These are phyloP conservation scores for Phalacrocorax aristotelis DNA, from an alignment of 2,113 vertebrate species.

Conservation along the genomic window DNA sequence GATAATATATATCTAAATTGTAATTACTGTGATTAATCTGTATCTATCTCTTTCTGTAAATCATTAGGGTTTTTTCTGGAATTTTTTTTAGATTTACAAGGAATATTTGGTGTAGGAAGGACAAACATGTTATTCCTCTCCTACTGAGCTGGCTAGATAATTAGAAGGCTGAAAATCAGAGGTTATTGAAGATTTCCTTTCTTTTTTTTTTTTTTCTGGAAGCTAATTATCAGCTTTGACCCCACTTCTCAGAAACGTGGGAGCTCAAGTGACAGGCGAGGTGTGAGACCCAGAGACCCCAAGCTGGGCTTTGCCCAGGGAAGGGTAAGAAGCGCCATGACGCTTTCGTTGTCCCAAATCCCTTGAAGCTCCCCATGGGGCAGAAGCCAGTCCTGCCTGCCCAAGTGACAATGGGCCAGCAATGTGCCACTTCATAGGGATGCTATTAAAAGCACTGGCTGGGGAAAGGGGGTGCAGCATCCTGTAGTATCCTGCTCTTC, in stretches of 20 bases:
- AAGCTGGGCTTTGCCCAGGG: background rate
- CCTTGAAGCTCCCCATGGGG: background rate
- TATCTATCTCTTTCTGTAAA: background rate
- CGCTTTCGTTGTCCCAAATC: background rate
- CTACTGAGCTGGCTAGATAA: background rate
- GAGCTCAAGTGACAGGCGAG: background rate
- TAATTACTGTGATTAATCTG: slow-evolving; percentile 9
- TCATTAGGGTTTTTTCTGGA: background rate
- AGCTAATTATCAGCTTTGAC: background rate
- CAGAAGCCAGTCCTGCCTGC: background rate
- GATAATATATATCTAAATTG: slow-evolving; percentile 12
- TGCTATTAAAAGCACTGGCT: background rate
- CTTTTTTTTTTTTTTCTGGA: background rate
- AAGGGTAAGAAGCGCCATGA: background rate
- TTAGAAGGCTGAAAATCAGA: slow-evolving; percentile 13
- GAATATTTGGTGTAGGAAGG: slow-evolving; percentile 16
- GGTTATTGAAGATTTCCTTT: background rate
- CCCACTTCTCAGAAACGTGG: background rate
- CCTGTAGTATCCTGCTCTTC: background rate
- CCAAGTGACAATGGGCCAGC: background rate
- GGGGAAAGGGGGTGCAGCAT: background rate
- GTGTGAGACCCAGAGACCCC: background rate
- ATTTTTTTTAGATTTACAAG: background rate
- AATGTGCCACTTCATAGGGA: background rate
- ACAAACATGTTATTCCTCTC: slow-evolving; percentile 23